Percentiles rank a stretch among this genome's conserved stretches.
These are phyloP conservation scores for Eidolon helvum DNA, from an alignment of 2,113 vertebrate genomes.

Conservation along the genomic window DNA sequence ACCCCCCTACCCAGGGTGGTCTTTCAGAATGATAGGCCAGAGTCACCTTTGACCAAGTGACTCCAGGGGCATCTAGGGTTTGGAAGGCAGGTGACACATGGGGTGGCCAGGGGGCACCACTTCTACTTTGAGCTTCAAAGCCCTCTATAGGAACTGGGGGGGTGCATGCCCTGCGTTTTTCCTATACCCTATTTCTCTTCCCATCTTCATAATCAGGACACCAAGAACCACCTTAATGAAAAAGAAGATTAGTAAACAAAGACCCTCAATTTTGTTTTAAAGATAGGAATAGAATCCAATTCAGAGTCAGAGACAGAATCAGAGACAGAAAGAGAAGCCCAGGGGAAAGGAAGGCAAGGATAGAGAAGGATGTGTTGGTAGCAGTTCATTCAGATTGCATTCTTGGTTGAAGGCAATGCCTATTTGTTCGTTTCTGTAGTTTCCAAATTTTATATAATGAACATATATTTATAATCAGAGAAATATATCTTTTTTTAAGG, in stretches of 20 bases:
- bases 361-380: background rate
- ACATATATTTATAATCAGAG: background rate
- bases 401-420: background rate
- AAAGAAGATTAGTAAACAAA: background rate
- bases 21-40: background rate
- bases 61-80: background rate
- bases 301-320: background rate
- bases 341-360: background rate
- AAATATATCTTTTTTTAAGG: background rate
- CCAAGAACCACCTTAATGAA: background rate
- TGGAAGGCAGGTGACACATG: background rate
- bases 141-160: background rate
- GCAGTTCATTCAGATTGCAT: rapidly evolving
- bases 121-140: background rate
- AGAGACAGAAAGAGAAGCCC: background rate
- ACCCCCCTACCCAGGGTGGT: rapidly evolving
- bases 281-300: background rate
- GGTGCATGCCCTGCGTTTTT: too few species aligned
- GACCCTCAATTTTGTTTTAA: background rate
- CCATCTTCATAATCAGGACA: background rate
- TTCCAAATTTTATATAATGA: background rate
- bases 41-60: background rate
- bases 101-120: background rate
- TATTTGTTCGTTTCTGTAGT: background rate
- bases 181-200: background rate